Evolutionary conservation across 1,140 invertebrate species (phyloP).

Genomic region (Nebria ingens): DNA sequence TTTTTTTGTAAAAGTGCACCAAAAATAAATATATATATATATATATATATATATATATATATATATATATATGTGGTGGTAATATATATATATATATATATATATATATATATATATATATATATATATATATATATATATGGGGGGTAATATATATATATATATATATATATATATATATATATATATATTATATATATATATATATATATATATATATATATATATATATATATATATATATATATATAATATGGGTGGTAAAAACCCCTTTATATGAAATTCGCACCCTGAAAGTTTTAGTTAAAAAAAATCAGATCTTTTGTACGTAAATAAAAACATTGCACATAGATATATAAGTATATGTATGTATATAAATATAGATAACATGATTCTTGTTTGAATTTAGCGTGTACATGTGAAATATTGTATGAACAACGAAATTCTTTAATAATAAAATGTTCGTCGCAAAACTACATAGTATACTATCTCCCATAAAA

Average conservation of each 20-base stretch:
- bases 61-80: background rate
- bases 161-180: conserved; percentile 1
- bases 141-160: background rate
- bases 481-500: too few species aligned
- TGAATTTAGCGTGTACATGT: background rate
- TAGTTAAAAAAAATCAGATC: too few species aligned
- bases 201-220: too few species aligned
- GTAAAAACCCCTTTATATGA: too few species aligned
- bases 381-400: background rate
- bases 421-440: background rate
- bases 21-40: background rate
- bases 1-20: background rate
- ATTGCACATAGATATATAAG: too few species aligned
- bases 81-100: conserved; percentile 1
- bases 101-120: background rate
- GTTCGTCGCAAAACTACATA: background rate
- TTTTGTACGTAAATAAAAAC: too few species aligned
- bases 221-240: background rate
- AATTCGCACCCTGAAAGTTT: too few species aligned
- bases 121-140: conserved; percentile 1
- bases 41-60: conserved; percentile 1
- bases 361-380: too few species aligned
- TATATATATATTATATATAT: too few species aligned
- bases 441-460: background rate
- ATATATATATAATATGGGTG: too few species aligned